Percentiles rank a stretch among this genome's conserved stretches.
Evolutionary conservation across 2,888 invertebrate species (phyloP).

Genomic region (Papilio elwesi): DNA sequence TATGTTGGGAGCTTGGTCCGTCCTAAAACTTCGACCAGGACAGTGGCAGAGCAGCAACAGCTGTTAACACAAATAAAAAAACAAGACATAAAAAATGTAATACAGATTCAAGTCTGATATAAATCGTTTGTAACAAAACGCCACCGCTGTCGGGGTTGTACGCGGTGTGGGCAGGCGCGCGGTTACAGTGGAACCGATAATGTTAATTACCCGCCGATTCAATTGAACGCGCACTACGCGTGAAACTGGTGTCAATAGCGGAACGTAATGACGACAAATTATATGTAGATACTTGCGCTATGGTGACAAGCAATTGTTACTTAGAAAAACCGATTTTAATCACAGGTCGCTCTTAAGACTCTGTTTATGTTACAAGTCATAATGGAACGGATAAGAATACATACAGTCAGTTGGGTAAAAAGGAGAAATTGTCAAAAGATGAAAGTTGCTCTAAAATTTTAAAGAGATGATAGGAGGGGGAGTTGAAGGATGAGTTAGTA

Average conservation of each 20-base stretch:
- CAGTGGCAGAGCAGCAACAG: not conserved
- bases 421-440: too few relatives aligned
- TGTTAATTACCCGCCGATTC: constrained; percentile 36
- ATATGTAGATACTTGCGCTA: not conserved
- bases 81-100: constrained; percentile 18
- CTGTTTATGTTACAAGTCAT: too few relatives aligned
- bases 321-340: too few relatives aligned
- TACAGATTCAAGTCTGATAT: constrained; percentile 18
- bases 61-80: not conserved
- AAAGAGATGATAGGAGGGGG: too few relatives aligned
- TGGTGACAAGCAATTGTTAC: too few relatives aligned
- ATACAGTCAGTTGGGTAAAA: too few relatives aligned
- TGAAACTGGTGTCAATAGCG: constrained; percentile 15
- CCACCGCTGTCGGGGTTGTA: not conserved
- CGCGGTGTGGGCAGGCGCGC: constrained; percentile 21
- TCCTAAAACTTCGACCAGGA: not conserved
- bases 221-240: constrained; percentile 38
- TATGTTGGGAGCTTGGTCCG: too few relatives aligned
- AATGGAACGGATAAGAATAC: too few relatives aligned
- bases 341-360: too few relatives aligned
- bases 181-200: constrained; percentile 33
- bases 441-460: too few relatives aligned
- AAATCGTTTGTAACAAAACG: constrained; percentile 25
- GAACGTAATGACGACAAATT: not conserved
- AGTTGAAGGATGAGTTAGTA: too few relatives aligned